Evolutionary conservation across 2,113 vertebrate genomes (phyloP).

Genomic region (Oreotragus oreotragus): DNA sequence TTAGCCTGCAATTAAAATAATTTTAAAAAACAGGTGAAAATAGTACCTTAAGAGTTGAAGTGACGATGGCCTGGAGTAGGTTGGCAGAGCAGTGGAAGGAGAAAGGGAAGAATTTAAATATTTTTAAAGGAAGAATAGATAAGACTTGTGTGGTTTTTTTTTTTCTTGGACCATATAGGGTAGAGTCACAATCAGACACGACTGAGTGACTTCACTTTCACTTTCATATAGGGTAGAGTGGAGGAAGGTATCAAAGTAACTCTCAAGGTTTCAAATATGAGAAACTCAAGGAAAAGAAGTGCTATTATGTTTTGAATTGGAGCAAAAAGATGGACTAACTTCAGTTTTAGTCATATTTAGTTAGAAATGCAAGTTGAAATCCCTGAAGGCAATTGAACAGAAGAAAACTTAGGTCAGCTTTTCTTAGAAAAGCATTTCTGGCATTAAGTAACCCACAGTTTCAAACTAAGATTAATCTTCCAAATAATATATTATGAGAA

Average conservation of each 20-base stretch:
- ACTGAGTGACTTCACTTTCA: too few species aligned
- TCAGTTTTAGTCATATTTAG: not conserved
- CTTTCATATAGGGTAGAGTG: not conserved
- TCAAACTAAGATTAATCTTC: not conserved
- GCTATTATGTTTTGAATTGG: not conserved
- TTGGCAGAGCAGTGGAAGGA: not conserved
- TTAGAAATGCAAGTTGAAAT: not conserved
- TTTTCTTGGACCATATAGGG: not conserved
- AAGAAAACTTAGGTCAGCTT: not conserved
- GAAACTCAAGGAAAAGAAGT: not conserved
- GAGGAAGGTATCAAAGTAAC: not conserved
- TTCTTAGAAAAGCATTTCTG: not conserved
- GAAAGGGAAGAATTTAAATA: not conserved
- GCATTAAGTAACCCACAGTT: not conserved
- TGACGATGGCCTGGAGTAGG: not conserved
- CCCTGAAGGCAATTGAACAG: not conserved
- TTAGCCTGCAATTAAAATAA: not conserved
- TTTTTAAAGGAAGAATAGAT: not conserved
- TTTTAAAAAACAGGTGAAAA: not conserved
- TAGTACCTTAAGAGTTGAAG: not conserved
- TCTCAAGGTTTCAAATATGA: not conserved
- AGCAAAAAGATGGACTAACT: not conserved
- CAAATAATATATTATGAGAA: not conserved
- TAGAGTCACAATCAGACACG: not conserved
- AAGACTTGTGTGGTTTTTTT: not conserved